These are phyloP conservation scores for Chascanopsetta lugubris DNA, from an alignment of 2,113 vertebrate genomes.

Conservation along the genomic window DNA sequence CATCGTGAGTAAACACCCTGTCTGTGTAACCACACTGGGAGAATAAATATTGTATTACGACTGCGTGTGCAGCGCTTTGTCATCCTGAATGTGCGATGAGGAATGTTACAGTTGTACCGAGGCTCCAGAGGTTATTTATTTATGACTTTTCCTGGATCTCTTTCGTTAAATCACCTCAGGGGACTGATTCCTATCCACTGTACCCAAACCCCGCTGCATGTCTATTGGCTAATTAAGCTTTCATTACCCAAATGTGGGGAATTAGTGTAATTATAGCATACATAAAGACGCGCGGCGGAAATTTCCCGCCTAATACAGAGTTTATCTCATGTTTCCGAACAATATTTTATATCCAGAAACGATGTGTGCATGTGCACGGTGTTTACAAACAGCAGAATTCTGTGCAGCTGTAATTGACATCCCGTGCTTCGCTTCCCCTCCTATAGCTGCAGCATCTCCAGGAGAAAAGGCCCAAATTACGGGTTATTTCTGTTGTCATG, in stretches of 20 bases:
- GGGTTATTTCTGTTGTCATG: conserved; percentile 81
- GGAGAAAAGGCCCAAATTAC: conserved; percentile 75
- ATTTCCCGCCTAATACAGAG: conserved; percentile 29
- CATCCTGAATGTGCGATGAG: conserved; percentile 2
- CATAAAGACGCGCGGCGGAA: conserved; percentile 18
- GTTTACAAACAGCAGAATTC: conserved; percentile 48
- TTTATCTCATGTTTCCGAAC: background rate
- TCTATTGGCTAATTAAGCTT: conserved; percentile 40
- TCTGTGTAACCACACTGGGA: background rate
- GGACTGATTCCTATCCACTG: conserved; percentile 27
- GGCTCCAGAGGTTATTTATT: conserved; percentile 17
- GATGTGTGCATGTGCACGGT: background rate
- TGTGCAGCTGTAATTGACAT: conserved; percentile 20
- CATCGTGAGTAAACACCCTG: conserved; percentile 1
- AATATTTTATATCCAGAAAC: conserved; percentile 6
- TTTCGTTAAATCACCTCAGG: conserved; percentile 1
- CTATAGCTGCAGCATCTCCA: conserved; percentile 61
- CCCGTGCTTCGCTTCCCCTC: too few species aligned
- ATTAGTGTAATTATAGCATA: conserved; percentile 48
- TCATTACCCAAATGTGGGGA: conserved; percentile 43
- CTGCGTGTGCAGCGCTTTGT: background rate
- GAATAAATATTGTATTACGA: background rate
- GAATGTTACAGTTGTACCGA: background rate
- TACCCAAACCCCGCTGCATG: conserved; percentile 6
- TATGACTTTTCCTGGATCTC: conserved; percentile 6